Evolutionary conservation across 2,888 invertebrate species (phyloP).

Genomic region (Tiliacea aurago): DNA sequence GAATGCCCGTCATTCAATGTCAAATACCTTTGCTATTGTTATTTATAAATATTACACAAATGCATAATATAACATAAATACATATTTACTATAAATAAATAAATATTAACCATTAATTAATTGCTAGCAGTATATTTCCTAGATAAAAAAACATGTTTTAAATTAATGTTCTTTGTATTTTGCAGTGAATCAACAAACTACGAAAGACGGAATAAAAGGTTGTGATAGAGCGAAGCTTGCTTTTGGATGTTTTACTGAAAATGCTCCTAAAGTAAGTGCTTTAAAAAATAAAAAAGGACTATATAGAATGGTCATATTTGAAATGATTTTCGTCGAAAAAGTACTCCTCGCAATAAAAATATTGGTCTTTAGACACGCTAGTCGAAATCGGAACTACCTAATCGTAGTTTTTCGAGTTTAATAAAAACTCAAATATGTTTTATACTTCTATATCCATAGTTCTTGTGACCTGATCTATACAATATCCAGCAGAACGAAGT

Average conservation of each 20-base stretch:
- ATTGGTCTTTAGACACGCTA: not conserved
- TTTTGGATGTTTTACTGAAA: conserved; percentile 74
- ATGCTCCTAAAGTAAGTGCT: conserved; percentile 74
- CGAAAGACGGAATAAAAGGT: conserved; percentile 73
- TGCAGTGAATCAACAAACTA: conserved; percentile 76
- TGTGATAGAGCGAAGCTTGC: conserved; percentile 79
- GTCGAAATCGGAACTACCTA: not conserved
- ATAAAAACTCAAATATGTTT: not conserved
- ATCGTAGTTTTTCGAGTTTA: not conserved
- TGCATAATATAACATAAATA: not conserved
- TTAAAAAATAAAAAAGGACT: not conserved
- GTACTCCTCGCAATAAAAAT: not conserved
- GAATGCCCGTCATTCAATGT: conserved; percentile 22
- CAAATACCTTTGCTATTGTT: conserved; percentile 15
- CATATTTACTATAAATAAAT: not conserved
- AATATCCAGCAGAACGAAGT: too few relatives aligned
- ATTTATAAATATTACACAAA: conserved; percentile 40
- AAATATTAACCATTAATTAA: not conserved
- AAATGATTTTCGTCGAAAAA: not conserved
- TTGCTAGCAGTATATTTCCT: not conserved
- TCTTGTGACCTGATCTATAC: conserved; percentile 6
- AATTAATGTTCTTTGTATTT: conserved; percentile 10
- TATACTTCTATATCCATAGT: not conserved
- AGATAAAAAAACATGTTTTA: not conserved
- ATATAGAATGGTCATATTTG: not conserved